Conservation (phyloP, 2,888 invertebrate species). For the Polia nebulosa region DNA sequence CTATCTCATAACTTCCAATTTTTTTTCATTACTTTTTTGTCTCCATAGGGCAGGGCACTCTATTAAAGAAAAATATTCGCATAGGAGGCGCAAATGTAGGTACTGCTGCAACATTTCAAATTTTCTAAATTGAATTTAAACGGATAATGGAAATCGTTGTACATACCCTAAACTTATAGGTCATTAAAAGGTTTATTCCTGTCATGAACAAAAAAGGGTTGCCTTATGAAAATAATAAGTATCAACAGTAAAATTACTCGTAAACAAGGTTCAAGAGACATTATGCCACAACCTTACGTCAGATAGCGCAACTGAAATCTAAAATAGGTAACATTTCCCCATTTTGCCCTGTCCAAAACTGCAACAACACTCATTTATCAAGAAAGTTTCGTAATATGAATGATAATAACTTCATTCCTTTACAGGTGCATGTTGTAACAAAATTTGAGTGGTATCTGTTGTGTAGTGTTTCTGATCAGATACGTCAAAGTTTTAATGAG, state of each 20-base stretch:
- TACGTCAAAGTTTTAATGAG: slow-evolving; percentile 75
- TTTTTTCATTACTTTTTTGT: no score
- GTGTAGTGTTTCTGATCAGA: slow-evolving; percentile 61
- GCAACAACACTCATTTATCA: slow-evolving; percentile 83
- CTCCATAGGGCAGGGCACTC: no score
- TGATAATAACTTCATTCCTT: slow-evolving; percentile 82
- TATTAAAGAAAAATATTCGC: no score
- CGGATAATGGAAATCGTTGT: background rate
- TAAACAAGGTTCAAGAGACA: slow-evolving; percentile 36
- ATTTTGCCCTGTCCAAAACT: slow-evolving; percentile 78
- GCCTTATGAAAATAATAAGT: background rate
- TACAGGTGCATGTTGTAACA: slow-evolving; percentile 54
- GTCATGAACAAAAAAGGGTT: background rate
- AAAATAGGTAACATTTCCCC: slow-evolving; percentile 73
- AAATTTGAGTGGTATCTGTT: slow-evolving; percentile 46
- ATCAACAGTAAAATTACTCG: slow-evolving; percentile 30
- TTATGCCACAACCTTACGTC: slow-evolving; percentile 42
- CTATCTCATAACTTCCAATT: no score
- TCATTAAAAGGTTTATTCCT: background rate
- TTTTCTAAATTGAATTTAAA: background rate
- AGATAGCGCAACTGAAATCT: slow-evolving; percentile 63
- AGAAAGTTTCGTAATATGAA: slow-evolving; percentile 81
- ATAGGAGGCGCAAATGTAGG: no score
- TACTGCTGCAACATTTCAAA: no score
- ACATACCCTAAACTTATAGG: background rate